Evolutionary conservation across 2,888 invertebrate species (phyloP).

Genomic region (Eutolmus rufibarbis): DNA sequence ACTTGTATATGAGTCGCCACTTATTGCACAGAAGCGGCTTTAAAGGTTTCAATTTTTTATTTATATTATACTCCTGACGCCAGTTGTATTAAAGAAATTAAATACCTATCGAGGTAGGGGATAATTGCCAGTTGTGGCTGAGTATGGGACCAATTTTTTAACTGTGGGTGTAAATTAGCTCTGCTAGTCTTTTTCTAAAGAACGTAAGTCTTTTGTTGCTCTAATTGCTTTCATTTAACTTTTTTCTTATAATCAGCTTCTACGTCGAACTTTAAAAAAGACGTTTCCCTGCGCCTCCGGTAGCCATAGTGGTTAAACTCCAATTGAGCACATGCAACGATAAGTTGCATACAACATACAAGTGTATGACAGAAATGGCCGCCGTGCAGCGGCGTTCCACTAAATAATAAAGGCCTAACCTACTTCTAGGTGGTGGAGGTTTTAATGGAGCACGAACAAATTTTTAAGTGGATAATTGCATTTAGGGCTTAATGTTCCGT

Average conservation of each 20-base stretch:
- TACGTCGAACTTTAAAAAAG: background rate
- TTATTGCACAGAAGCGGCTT: background rate
- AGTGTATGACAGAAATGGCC: background rate
- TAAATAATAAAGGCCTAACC: slow-evolving; percentile 29
- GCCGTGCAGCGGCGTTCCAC: background rate
- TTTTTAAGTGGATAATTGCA: slow-evolving; percentile 35
- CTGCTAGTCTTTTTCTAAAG: background rate
- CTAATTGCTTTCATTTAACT: background rate
- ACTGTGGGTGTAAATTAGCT: background rate
- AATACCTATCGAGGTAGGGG: background rate
- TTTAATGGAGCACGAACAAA: slow-evolving; percentile 30
- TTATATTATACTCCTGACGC: background rate
- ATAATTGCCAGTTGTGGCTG: background rate
- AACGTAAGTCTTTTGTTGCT: background rate
- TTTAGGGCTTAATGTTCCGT: slow-evolving; percentile 5
- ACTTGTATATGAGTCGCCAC: background rate
- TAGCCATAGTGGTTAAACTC: background rate
- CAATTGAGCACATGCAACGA: background rate
- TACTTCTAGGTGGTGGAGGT: slow-evolving; percentile 18
- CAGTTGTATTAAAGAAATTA: background rate
- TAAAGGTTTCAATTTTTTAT: background rate
- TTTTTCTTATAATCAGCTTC: background rate
- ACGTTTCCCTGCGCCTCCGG: background rate
- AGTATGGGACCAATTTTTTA: background rate
- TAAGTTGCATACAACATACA: background rate